These are phyloP conservation scores for Beris morrisii DNA, from an alignment of 2,888 invertebrate genomes.

Conservation along the genomic window DNA sequence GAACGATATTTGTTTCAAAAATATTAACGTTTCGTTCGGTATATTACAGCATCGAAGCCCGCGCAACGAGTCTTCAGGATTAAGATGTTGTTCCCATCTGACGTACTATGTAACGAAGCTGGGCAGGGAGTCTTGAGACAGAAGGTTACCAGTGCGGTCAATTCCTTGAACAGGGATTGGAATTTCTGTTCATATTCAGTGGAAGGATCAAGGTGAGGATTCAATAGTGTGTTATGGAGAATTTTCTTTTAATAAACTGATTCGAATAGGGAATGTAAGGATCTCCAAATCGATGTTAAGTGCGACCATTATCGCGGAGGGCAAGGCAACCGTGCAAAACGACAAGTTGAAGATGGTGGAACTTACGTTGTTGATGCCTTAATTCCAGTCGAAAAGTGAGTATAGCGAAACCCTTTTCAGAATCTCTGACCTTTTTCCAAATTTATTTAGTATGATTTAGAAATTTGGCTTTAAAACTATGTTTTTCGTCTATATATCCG, in stretches of 20 bases:
- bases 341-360: slow-evolving; percentile 71
- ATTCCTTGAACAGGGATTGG: slow-evolving; percentile 92
- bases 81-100: slow-evolving; percentile 92
- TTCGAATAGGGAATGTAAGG: slow-evolving; percentile 78
- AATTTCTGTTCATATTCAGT: slow-evolving; percentile 92
- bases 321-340: slow-evolving; percentile 63
- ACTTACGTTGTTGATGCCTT: slow-evolving; percentile 80
- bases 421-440: not conserved
- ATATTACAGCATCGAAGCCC: slow-evolving; percentile 71
- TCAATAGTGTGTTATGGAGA: not conserved
- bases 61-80: slow-evolving; percentile 95
- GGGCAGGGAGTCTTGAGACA: slow-evolving; percentile 90
- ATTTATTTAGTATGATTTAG: not conserved
- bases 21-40: not conserved
- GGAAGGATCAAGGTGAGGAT: slow-evolving; percentile 65
- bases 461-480: not conserved
- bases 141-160: slow-evolving; percentile 85
- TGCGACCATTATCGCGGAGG: slow-evolving; percentile 74
- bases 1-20: not conserved
- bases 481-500: not conserved
- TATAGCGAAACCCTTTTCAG: slow-evolving; percentile 42
- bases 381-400: slow-evolving; percentile 86
- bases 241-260: not conserved
- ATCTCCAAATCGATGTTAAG: slow-evolving; percentile 86
- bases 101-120: slow-evolving; percentile 94